Evolutionary conservation across 2,113 vertebrate genomes (phyloP).

Genomic region (Oreocharis arfaki): DNA sequence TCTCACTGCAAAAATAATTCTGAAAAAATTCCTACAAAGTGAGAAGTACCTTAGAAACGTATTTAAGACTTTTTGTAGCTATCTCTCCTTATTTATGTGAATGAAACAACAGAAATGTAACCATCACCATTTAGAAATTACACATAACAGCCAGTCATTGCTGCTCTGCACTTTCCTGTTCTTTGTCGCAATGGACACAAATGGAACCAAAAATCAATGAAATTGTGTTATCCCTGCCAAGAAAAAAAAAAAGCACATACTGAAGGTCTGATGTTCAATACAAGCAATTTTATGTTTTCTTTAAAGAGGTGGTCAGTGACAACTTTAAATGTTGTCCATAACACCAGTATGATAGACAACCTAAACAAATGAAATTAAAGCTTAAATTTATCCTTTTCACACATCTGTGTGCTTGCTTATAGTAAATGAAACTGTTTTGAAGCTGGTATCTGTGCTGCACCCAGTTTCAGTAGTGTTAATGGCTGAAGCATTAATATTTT

Average conservation of each 20-base stretch:
- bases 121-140: neutral
- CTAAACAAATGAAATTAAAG: neutral
- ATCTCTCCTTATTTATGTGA: neutral
- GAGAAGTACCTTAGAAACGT: neutral
- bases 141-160: rapidly evolving
- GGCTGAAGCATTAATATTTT: neutral
- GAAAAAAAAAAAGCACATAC: neutral
- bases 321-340: neutral
- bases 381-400: neutral
- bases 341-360: neutral
- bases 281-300: neutral
- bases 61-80: neutral
- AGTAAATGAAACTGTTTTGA: neutral
- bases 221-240: neutral
- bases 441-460: neutral
- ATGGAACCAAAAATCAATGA: neutral
- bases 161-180: neutral
- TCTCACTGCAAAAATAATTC: neutral
- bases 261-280: neutral
- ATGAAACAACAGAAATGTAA: neutral
- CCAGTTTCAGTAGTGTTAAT: neutral
- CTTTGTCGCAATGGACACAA: neutral
- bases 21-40: neutral
- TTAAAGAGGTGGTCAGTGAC: neutral
- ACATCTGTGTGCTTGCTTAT: neutral